Percentiles rank a stretch among this genome's conserved stretches.
Conservation (phyloP, 2,113 vertebrate species). For the Cyanoramphus novaezelandiae region DNA sequence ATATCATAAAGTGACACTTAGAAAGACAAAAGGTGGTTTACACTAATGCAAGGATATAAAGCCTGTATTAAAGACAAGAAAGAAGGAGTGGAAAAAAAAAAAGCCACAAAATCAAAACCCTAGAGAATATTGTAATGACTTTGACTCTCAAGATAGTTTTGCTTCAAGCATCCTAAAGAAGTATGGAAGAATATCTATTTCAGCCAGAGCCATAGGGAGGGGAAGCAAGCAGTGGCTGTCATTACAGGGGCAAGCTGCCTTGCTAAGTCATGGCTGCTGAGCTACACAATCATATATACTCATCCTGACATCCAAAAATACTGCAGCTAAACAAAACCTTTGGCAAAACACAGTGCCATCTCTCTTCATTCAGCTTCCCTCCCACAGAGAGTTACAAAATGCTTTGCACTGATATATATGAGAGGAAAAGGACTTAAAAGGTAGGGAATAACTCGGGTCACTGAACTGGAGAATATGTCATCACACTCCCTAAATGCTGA, state of each 20-base stretch:
- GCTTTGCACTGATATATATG: neutral
- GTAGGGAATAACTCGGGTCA: constrained; percentile 1
- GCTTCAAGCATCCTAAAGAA: neutral
- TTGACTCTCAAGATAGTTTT: neutral
- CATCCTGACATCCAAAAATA: constrained; percentile 20
- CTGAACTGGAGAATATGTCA: neutral
- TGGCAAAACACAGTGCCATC: neutral
- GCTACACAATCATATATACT: neutral
- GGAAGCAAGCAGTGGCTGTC: neutral
- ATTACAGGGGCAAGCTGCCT: constrained; percentile 9
- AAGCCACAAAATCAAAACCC: neutral
- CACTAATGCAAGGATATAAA: neutral
- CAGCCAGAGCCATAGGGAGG: neutral
- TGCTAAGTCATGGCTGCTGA: constrained; percentile 20
- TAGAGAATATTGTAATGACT: neutral
- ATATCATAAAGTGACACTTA: neutral
- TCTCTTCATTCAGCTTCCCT: neutral
- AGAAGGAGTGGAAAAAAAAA: neutral
- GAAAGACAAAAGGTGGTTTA: neutral
- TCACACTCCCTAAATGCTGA: neutral
- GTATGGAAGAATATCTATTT: neutral
- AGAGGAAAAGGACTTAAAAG: neutral
- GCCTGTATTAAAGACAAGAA: neutral
- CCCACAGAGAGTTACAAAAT: neutral
- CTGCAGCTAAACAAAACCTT: constrained; percentile 32